Conservation (phyloP, 2,113 vertebrate species). For the Colaptes auratus region DNA sequence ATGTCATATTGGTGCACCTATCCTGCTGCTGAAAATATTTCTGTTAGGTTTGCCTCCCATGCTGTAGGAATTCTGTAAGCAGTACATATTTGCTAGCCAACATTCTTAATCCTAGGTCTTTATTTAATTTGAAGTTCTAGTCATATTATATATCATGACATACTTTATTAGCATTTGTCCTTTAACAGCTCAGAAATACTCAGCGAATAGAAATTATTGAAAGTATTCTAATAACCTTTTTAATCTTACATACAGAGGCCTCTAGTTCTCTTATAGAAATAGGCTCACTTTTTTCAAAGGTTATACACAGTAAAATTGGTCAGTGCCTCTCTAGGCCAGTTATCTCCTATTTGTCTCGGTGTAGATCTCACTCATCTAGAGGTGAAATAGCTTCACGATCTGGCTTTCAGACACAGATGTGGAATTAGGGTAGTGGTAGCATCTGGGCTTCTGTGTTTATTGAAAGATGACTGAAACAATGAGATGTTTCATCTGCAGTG, state of each 20-base stretch:
- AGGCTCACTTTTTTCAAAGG: not conserved
- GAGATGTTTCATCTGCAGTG: not conserved
- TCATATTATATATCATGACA: not conserved
- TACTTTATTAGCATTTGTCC: constrained; percentile 9
- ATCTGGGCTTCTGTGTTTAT: not conserved
- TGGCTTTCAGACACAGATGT: not conserved
- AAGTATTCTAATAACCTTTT: not conserved
- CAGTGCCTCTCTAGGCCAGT: not conserved
- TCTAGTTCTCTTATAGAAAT: not conserved
- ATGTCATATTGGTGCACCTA: not conserved
- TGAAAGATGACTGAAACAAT: not conserved
- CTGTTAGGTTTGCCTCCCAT: not conserved
- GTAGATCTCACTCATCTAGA: not conserved
- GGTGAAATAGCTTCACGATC: not conserved
- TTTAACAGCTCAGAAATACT: not conserved
- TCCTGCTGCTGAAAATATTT: not conserved
- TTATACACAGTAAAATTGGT: not conserved
- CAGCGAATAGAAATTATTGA: not conserved
- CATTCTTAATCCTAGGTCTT: not conserved
- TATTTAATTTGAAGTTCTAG: not conserved
- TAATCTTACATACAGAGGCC: not conserved
- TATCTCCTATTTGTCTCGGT: not conserved
- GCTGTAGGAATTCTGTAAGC: not conserved
- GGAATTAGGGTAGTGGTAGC: constrained; percentile 7
- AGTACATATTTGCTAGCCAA: not conserved